phyloP scores from a whole-genome alignment of 2,888 invertebrate genomes.

The Lucinisca nassula region DNA sequence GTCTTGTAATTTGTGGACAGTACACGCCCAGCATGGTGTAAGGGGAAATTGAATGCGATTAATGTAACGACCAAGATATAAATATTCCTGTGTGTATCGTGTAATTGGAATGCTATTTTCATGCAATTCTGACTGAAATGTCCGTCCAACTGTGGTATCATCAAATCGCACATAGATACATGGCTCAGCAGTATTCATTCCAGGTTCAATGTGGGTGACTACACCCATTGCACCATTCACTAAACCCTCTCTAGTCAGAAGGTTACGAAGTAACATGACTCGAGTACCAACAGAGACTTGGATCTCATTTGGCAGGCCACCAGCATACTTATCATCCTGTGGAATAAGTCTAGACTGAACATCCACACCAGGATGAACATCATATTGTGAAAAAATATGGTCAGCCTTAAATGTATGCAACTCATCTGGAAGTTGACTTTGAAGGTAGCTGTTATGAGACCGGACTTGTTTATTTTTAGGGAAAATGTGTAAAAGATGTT shows the following conservation, averaged over 20 bases:
- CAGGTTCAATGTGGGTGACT: conserved; percentile 10
- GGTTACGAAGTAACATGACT: conserved; percentile 53
- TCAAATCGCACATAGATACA: conserved; percentile 46
- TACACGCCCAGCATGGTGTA: conserved; percentile 45
- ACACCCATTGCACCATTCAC: conserved; percentile 57
- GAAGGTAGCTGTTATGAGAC: background rate
- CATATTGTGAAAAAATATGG: conserved; percentile 42
- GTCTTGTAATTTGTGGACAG: conserved; percentile 53
- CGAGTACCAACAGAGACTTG: conserved; percentile 45
- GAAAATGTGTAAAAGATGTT: background rate
- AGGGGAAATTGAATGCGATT: conserved; percentile 49
- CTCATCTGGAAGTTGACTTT: background rate
- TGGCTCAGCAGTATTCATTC: background rate
- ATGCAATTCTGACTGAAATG: conserved; percentile 14
- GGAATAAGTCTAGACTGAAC: conserved; percentile 37
- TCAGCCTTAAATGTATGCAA: background rate
- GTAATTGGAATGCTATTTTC: conserved; percentile 29
- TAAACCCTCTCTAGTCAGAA: conserved; percentile 37
- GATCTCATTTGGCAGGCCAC: conserved; percentile 40
- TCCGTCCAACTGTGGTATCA: conserved; percentile 36
- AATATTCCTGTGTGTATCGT: conserved; percentile 32
- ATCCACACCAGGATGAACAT: conserved; percentile 16
- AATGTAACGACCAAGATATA: conserved; percentile 24
- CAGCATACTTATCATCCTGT: conserved; percentile 56
- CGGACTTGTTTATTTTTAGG: background rate